Evolutionary conservation across 2,888 invertebrate species (phyloP), one percentile per base, ranked within the genome.

Genomic region (Onchidella celtica): DNA sequence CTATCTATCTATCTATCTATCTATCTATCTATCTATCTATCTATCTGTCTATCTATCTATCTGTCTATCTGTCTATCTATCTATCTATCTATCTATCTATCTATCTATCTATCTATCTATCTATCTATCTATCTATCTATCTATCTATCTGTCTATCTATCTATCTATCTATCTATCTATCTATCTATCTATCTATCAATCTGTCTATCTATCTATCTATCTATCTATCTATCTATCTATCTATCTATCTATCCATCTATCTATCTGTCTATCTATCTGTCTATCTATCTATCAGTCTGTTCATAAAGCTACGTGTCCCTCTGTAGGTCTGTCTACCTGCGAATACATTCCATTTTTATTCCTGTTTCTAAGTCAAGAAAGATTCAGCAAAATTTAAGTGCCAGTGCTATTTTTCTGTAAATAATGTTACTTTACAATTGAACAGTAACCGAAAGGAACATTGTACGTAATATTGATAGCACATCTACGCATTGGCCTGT

Each of bases 91-190:
- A 47, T 73, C 57, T 72, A 47, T 72, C 72, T 72, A 47, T 72
- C 72, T 74, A 57, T 59, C 74, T 59, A 57, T 59, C 74, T 74
- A 57, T 74, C 34, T 34, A 57, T 59, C 47, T 47, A 6, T 47
- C 6, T 47, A 6, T 47, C 47, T 17, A 6, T 47, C 47, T 47
- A 6, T 47, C 47, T 6, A 11, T 47, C 59, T 59, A 57, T 61
- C 74, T 29, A 57, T 29, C 59, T 74, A 57, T 74, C 14, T 59
- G 59, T 59, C 38, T 69, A n/a, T 76, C 65, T 29, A 40, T 17
- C 38, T 47, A 17, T 24, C n/a, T 40, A 4, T 40, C 40, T 38
- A 29, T 47, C 65, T 47, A 9, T 27, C 47, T 14, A 6, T 9
- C n/a, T 66, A 6, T 32, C 32, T 73, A 57, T 34, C n/a, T 32